Conservation (phyloP, 2,888 invertebrate genomes). For the Pandemis cinnamomeana region DNA sequence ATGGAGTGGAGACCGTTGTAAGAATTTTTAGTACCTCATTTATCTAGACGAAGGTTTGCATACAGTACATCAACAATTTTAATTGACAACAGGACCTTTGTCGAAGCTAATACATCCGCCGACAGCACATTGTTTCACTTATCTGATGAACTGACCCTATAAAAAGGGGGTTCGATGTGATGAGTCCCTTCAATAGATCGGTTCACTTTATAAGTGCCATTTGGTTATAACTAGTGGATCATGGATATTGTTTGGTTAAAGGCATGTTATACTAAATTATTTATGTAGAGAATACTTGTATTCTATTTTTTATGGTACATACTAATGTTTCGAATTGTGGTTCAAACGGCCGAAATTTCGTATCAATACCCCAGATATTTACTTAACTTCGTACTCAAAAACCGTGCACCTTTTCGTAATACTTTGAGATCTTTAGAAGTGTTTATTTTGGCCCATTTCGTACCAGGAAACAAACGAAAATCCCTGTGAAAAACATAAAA, state of each 20-base stretch:
- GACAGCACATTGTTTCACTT: conserved; percentile 70
- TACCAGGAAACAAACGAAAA: too few relatives aligned
- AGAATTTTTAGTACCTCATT: conserved; percentile 48
- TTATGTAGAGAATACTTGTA: neutral
- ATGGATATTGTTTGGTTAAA: conserved; percentile 64
- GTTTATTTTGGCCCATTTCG: neutral
- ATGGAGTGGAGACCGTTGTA: conserved; percentile 46
- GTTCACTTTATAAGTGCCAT: conserved; percentile 52
- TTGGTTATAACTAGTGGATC: conserved; percentile 39
- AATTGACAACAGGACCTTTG: conserved; percentile 76
- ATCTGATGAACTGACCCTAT: conserved; percentile 72
- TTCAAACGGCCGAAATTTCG: too few relatives aligned
- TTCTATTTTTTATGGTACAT: too few relatives aligned
- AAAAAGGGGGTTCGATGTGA: conserved; percentile 61
- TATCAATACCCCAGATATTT: too few relatives aligned
- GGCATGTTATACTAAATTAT: conserved; percentile 52
- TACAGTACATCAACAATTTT: conserved; percentile 66
- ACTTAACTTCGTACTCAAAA: too few relatives aligned
- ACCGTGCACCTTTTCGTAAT: too few relatives aligned
- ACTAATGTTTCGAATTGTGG: too few relatives aligned
- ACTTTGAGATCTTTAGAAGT: neutral
- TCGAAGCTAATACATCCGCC: conserved; percentile 66
- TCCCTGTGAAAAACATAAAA: too few relatives aligned
- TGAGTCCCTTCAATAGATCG: conserved; percentile 58
- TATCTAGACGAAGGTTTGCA: conserved; percentile 59